A percentile compares a stretch with the other conserved stretches of the same genome.
Evolutionary conservation across 1,140 invertebrate genomes (phyloP).

Genomic region (Aphaenogaster floridana): DNA sequence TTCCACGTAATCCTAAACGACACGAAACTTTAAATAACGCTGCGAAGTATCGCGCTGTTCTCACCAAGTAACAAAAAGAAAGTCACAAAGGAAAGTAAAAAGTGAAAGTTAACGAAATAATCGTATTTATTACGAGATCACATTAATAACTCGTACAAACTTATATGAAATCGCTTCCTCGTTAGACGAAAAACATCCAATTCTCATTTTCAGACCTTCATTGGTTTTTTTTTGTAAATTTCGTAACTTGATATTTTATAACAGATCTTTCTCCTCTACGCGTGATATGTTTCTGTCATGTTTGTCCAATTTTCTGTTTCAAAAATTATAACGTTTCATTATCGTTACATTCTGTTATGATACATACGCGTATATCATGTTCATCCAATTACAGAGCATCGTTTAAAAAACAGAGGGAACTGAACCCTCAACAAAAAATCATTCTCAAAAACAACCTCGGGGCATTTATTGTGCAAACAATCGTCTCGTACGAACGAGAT

Average conservation of each 20-base stretch:
- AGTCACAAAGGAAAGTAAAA: constrained; percentile 8
- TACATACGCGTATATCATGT: background rate
- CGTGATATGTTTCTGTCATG: background rate
- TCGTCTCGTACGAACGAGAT: constrained; percentile 18
- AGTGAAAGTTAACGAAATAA: constrained; percentile 7
- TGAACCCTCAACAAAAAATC: background rate
- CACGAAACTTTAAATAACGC: constrained; percentile 43
- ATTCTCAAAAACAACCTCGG: constrained; percentile 26
- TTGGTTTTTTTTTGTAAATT: background rate
- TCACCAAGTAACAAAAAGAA: background rate
- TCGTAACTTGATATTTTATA: background rate
- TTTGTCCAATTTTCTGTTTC: constrained; percentile 8
- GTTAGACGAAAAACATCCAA: background rate
- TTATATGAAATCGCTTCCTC: background rate
- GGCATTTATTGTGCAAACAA: constrained; percentile 47
- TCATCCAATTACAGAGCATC: constrained; percentile 24
- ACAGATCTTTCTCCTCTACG: background rate
- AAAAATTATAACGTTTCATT: constrained; percentile 23
- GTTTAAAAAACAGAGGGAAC: constrained; percentile 38
- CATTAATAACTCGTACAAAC: background rate
- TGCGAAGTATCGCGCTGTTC: background rate
- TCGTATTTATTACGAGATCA: background rate
- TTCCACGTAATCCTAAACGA: constrained; percentile 52
- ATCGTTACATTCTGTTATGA: background rate
- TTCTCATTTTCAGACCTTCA: background rate